Percentiles rank a stretch among this genome's conserved stretches.
These are phyloP conservation scores for Teleogryllus oceanicus DNA, from an alignment of 2,888 invertebrate genomes.

Conservation along the genomic window DNA sequence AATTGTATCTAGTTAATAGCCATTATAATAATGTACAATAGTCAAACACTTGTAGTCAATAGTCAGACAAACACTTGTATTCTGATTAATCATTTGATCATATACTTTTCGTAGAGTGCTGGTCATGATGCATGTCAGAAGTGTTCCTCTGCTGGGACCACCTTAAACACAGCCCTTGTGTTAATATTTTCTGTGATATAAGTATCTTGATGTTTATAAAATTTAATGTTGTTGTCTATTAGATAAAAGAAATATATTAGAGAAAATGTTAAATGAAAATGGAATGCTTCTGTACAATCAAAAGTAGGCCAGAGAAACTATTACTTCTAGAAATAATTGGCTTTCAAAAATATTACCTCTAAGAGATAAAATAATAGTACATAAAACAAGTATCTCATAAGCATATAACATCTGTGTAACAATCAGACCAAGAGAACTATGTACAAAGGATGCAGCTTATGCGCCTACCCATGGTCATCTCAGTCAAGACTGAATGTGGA, in stretches of 20 bases:
- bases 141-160: constrained; percentile 18
- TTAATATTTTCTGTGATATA: constrained; percentile 33
- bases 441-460: neutral
- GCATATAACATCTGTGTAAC: neutral
- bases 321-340: too few species aligned
- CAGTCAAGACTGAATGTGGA: neutral
- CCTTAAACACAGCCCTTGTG: constrained; percentile 21
- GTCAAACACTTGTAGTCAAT: too few species aligned
- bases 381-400: too few species aligned
- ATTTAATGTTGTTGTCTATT: constrained; percentile 26
- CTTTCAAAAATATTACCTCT: too few species aligned
- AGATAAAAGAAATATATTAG: constrained; percentile 25
- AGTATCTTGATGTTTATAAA: constrained; percentile 26
- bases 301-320: constrained; percentile 41
- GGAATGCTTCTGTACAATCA: constrained; percentile 47
- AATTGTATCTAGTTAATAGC: too few species aligned
- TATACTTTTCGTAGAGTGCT: too few species aligned
- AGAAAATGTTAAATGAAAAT: constrained; percentile 30
- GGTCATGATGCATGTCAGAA: neutral
- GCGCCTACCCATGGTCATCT: neutral
- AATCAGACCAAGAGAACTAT: neutral
- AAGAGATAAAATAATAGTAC: too few species aligned
- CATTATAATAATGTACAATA: too few species aligned
- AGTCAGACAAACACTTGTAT: too few species aligned
- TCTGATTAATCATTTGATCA: too few species aligned